A percentile compares a stretch with the other conserved stretches of the same genome.
Evolutionary conservation across 2,113 vertebrate species (phyloP).

Genomic region (Telmatochromis sp.): DNA sequence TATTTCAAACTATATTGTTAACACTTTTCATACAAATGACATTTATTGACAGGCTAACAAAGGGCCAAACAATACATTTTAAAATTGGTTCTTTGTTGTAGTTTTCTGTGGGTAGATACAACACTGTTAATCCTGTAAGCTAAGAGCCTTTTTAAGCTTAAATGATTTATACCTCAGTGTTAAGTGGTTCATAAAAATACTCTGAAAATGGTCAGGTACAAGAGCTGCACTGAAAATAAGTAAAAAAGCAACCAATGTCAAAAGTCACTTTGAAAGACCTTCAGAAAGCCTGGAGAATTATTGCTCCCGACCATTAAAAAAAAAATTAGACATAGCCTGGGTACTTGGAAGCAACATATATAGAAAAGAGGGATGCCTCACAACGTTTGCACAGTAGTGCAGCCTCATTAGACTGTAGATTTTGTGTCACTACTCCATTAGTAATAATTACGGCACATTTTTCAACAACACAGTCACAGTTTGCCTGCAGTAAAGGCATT

Average conservation of each 20-base stretch:
- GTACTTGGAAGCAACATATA: background rate
- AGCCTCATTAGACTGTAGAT: background rate
- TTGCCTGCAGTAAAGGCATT: background rate
- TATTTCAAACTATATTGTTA: background rate
- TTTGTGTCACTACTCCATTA: background rate
- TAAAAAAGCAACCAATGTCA: background rate
- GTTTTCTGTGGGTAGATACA: background rate
- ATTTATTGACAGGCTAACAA: background rate
- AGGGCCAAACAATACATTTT: too few relatives aligned
- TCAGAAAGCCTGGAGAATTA: background rate
- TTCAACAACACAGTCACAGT: background rate
- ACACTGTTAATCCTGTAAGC: background rate
- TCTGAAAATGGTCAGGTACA: background rate
- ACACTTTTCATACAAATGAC: background rate
- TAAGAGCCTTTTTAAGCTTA: background rate
- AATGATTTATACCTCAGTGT: background rate
- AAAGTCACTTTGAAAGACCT: background rate
- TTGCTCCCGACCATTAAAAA: background rate
- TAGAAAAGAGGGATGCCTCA: background rate
- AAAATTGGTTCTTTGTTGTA: background rate
- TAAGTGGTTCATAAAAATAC: background rate
- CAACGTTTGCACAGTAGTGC: background rate
- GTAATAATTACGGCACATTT: background rate
- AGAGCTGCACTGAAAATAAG: background rate
- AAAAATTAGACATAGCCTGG: background rate